phyloP scores from a whole-genome alignment of 2,797 vertebrate genomes.

The Hoplostethus atlanticus region DNA sequence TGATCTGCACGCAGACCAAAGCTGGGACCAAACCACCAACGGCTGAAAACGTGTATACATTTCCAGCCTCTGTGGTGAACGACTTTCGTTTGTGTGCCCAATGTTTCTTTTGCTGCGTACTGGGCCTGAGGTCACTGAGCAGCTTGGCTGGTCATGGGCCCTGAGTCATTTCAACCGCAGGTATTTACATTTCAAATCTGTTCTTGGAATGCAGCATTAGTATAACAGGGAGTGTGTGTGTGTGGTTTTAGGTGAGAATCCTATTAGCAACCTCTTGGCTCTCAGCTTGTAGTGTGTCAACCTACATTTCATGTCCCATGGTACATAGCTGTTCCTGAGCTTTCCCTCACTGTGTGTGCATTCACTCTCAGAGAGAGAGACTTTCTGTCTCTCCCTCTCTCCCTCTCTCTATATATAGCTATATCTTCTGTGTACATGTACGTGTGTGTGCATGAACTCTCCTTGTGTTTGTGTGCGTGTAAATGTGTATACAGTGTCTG shows the following conservation, averaged over 20 bases:
- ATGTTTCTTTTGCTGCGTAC: slow-evolving; percentile 4
- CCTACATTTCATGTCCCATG: slow-evolving; percentile 19
- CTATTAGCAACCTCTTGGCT: slow-evolving; percentile 62
- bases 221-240: slow-evolving; percentile 26
- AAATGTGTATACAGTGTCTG: too few relatives aligned
- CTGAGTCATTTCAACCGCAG: slow-evolving; percentile 16
- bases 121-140: not conserved
- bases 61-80: not conserved
- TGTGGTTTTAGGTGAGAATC: slow-evolving; percentile 60
- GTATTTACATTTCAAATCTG: slow-evolving; percentile 68
- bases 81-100: not conserved
- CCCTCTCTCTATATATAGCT: too few relatives aligned
- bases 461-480: too few relatives aligned
- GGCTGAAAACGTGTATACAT: not conserved
- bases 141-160: slow-evolving; percentile 8
- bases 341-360: not conserved
- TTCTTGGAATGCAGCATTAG: slow-evolving; percentile 47
- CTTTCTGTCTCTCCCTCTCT: too few relatives aligned
- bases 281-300: slow-evolving; percentile 34
- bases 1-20: not conserved
- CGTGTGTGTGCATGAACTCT: too few relatives aligned
- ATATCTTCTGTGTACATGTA: too few relatives aligned
- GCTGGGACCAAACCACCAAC: not conserved
- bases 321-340: not conserved
- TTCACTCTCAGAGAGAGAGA: too few relatives aligned